Evolutionary conservation across 2,113 vertebrate genomes (phyloP).

Genomic region (Colinus virginianus): DNA sequence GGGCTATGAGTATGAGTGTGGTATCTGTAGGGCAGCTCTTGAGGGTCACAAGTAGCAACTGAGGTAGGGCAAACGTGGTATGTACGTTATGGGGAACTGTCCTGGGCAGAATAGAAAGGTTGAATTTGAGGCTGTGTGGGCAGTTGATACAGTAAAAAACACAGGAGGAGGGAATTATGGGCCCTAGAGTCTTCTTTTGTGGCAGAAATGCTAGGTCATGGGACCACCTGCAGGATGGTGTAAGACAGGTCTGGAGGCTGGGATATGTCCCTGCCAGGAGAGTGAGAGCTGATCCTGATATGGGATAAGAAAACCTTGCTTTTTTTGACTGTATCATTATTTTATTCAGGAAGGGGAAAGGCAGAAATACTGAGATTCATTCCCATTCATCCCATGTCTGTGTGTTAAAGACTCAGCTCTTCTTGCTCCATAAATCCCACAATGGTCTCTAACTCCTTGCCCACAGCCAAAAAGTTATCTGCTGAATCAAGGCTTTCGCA

Average conservation of each 20-base stretch:
- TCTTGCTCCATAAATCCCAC: constrained; percentile 28
- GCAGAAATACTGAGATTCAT: background rate
- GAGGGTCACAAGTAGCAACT: background rate
- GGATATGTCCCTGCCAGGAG: background rate
- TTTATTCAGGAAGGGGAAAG: background rate
- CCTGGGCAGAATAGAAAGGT: background rate
- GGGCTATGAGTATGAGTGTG: rapidly evolving
- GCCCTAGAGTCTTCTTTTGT: background rate
- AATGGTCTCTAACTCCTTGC: background rate
- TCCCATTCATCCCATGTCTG: background rate
- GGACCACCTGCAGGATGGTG: background rate
- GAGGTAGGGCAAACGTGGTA: background rate
- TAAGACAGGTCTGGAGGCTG: background rate
- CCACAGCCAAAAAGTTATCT: background rate
- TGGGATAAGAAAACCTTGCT: background rate
- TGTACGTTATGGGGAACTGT: no score
- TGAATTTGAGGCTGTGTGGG: background rate
- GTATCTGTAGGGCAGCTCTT: background rate
- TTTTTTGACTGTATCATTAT: background rate
- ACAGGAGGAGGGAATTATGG: background rate
- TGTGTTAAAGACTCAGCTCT: background rate
- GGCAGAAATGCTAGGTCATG: background rate
- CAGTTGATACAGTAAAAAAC: background rate
- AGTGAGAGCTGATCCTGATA: background rate
- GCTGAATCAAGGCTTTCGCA: constrained; percentile 51